phyloP scores from a whole-genome alignment of 2,888 invertebrate species.

The Asteroscopus sphinx region DNA sequence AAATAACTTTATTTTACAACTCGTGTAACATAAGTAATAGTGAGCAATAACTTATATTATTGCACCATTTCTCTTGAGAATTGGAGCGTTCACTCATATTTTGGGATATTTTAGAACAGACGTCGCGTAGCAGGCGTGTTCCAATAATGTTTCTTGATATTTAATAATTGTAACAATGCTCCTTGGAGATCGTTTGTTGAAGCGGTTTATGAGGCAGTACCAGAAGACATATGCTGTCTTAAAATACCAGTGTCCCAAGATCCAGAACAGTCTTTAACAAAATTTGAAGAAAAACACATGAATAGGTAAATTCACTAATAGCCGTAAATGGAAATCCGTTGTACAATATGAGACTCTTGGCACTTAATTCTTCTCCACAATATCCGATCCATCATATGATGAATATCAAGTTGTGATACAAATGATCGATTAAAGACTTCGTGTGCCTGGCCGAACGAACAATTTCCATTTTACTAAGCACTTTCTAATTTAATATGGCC shows the following conservation, averaged over 20 bases:
- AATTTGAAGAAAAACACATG: not conserved
- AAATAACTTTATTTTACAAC: constrained; percentile 40
- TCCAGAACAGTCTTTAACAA: not conserved
- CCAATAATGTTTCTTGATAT: constrained; percentile 2
- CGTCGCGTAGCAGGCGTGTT: not conserved
- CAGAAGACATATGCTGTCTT: too few species aligned
- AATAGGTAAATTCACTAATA: not conserved
- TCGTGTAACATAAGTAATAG: constrained; percentile 13
- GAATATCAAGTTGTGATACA: constrained; percentile 76
- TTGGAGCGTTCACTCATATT: constrained; percentile 3
- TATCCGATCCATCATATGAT: constrained; percentile 61
- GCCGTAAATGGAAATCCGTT: not conserved
- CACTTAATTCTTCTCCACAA: not conserved
- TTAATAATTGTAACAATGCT: not conserved
- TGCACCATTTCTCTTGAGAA: constrained; percentile 15
- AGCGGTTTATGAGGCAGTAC: too few species aligned
- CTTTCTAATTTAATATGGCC: constrained; percentile 61
- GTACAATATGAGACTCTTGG: constrained; percentile 10
- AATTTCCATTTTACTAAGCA: constrained; percentile 75
- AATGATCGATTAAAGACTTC: constrained; percentile 73
- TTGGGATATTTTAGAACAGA: constrained; percentile 3
- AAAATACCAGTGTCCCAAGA: not conserved
- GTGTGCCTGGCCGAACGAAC: constrained; percentile 72
- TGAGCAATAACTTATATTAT: constrained; percentile 29
- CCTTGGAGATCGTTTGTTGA: not conserved